Percentiles rank a stretch among this genome's conserved stretches.
Evolutionary conservation across 2,113 vertebrate species (phyloP).

Genomic region (Takifugu bimaculatus): DNA sequence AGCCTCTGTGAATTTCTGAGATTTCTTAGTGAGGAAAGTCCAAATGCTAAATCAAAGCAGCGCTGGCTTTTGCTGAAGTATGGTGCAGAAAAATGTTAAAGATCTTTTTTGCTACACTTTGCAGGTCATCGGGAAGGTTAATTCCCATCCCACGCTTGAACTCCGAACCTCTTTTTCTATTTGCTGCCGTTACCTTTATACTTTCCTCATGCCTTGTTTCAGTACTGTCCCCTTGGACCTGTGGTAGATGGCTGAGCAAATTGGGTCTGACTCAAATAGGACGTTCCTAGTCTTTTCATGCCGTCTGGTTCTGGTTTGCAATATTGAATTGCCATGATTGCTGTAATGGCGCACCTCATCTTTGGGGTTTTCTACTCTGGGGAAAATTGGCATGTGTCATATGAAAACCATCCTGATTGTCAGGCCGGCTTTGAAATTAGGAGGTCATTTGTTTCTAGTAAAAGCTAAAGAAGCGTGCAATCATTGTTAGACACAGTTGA

Average conservation of each 20-base stretch:
- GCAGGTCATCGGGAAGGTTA: conserved; percentile 1
- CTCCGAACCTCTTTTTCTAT: conserved; percentile 40
- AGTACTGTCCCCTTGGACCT: conserved; percentile 55
- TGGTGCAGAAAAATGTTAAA: conserved; percentile 37
- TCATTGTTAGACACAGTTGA: conserved; percentile 25
- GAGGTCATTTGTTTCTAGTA: conserved; percentile 54
- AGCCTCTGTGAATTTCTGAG: conserved; percentile 37
- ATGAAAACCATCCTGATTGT: conserved; percentile 54
- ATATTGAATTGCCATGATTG: conserved; percentile 68
- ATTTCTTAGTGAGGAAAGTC: conserved; percentile 18
- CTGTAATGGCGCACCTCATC: conserved; percentile 59
- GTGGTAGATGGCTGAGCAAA: conserved; percentile 61
- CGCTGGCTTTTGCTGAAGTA: conserved; percentile 29
- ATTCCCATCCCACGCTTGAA: background rate
- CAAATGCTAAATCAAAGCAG: conserved; percentile 35
- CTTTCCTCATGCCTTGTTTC: conserved; percentile 52
- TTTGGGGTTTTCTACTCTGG: conserved; percentile 53
- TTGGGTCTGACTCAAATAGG: conserved; percentile 72
- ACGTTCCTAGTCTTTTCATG: conserved; percentile 72
- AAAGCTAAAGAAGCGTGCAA: conserved; percentile 42
- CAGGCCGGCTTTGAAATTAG: conserved; percentile 54
- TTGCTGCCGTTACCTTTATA: conserved; percentile 38
- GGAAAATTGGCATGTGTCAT: conserved; percentile 62
- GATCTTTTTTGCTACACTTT: conserved; percentile 13
- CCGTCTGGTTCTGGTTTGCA: conserved; percentile 72